Percentiles rank a stretch among this genome's conserved stretches.
phyloP scores from a whole-genome alignment of 1,140 invertebrate species.

The Cydia amplana region DNA sequence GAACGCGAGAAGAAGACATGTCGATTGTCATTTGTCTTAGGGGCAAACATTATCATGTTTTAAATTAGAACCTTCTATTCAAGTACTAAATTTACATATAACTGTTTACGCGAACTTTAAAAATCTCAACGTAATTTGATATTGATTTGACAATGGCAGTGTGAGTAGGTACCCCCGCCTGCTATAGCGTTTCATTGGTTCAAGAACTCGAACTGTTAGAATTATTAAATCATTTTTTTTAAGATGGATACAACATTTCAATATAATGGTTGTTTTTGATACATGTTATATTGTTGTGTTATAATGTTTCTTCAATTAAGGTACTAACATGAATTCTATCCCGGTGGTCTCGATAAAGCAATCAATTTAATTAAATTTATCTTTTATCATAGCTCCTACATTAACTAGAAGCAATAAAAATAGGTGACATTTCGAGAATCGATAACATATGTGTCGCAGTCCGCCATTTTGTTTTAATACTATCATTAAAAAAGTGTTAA shows the following conservation, averaged over 20 bases:
- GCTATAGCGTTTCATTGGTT: too few species aligned
- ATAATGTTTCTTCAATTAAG: background rate
- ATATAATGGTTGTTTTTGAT: too few species aligned
- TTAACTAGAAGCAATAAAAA: constrained; percentile 26
- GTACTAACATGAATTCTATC: background rate
- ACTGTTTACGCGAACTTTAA: too few species aligned
- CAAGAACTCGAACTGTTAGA: too few species aligned
- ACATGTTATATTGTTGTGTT: background rate
- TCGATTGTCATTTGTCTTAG: background rate
- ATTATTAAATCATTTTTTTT: too few species aligned
- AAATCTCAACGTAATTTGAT: too few species aligned
- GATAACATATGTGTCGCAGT: constrained; percentile 8
- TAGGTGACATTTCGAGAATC: constrained; percentile 16
- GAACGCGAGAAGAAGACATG: background rate
- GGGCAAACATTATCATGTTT: too few species aligned
- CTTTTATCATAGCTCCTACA: background rate
- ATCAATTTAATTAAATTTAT: constrained; percentile 21
- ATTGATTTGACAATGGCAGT: too few species aligned
- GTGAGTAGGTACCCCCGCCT: too few species aligned
- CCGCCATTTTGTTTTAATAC: background rate
- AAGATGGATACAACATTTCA: too few species aligned
- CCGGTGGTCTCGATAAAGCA: constrained; percentile 16
- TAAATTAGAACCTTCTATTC: too few species aligned
- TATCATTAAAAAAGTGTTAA: background rate
- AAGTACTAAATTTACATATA: too few species aligned